Conservation (phyloP, 2,888 invertebrate genomes). For the Caenorhabditis sp. region DNA sequence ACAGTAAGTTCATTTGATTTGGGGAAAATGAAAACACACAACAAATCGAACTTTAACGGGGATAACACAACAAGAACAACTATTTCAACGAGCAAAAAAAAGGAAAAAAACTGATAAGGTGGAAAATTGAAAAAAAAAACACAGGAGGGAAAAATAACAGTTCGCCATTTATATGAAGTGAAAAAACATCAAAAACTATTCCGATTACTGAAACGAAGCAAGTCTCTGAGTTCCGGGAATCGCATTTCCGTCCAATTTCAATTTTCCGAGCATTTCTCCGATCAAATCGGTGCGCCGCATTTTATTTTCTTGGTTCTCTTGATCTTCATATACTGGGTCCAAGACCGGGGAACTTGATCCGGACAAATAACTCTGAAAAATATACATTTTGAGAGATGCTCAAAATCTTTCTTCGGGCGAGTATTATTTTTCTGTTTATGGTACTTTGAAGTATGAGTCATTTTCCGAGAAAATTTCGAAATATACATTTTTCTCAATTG, state of each 20-base stretch:
- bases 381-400: neutral
- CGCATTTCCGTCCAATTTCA: conserved; percentile 34
- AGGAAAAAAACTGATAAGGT: neutral
- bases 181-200: too few species aligned
- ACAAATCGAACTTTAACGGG: neutral
- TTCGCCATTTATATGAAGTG: neutral
- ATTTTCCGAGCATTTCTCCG: conserved; percentile 28
- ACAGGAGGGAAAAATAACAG: too few species aligned
- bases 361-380: conserved; percentile 1
- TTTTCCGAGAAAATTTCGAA: too few species aligned
- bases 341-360: conserved; percentile 3
- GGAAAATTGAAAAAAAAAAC: neutral
- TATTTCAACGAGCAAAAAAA: conserved; percentile 2
- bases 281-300: conserved; percentile 8
- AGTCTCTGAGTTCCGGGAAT: conserved; percentile 14
- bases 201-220: conserved; percentile 29
- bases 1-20: neutral
- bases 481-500: too few species aligned
- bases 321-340: conserved; percentile 4
- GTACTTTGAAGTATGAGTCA: too few species aligned
- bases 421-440: too few species aligned
- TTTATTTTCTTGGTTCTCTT: conserved; percentile 2
- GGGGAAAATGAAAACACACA: conserved; percentile 4
- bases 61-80: conserved; percentile 6
- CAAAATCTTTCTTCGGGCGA: too few species aligned